These are phyloP conservation scores for Apoda limacodes DNA, from an alignment of 2,888 invertebrate genomes.

Conservation along the genomic window DNA sequence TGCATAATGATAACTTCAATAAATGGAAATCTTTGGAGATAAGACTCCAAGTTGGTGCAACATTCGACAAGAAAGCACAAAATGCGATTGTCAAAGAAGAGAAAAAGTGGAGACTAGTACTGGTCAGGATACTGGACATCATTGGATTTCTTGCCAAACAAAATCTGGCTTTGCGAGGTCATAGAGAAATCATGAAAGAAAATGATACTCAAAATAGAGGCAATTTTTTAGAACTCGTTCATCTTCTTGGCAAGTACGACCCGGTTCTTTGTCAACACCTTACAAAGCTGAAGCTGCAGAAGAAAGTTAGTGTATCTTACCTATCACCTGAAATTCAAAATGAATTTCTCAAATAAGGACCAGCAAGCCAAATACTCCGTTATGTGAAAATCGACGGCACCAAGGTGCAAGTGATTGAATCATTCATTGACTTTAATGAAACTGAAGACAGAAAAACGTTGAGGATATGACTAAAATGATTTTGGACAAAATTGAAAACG, in stretches of 20 bases:
- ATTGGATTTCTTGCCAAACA: slow-evolving; percentile 4
- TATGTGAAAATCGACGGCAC: slow-evolving; percentile 1
- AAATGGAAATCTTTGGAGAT: slow-evolving; percentile 3
- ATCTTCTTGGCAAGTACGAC: slow-evolving; percentile 2
- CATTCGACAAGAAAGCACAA: slow-evolving; percentile 4
- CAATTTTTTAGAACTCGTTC: slow-evolving; percentile 1
- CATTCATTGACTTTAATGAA: too few relatives aligned
- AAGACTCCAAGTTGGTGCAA: slow-evolving; percentile 1
- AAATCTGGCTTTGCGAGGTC: slow-evolving; percentile 1
- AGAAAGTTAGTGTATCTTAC: slow-evolving; percentile 1
- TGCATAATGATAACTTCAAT: slow-evolving; percentile 1
- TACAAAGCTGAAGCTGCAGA: neutral
- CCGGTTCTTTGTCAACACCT: slow-evolving; percentile 1
- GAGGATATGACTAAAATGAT: too few relatives aligned
- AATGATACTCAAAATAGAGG: slow-evolving; percentile 1
- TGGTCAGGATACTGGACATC: slow-evolving; percentile 1
- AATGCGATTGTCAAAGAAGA: slow-evolving; percentile 1
- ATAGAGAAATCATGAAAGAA: neutral
- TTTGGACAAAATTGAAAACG: too few relatives aligned
- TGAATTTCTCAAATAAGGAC: slow-evolving; percentile 1
- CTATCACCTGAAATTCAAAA: slow-evolving; percentile 3
- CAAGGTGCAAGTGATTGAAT: neutral
- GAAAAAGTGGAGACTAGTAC: slow-evolving; percentile 4
- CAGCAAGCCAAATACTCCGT: slow-evolving; percentile 1
- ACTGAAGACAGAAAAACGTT: too few relatives aligned